A percentile compares a stretch with the other conserved stretches of the same genome.
Conservation (phyloP, 2,797 vertebrate genomes). For the Tiaroga cobitis region DNA sequence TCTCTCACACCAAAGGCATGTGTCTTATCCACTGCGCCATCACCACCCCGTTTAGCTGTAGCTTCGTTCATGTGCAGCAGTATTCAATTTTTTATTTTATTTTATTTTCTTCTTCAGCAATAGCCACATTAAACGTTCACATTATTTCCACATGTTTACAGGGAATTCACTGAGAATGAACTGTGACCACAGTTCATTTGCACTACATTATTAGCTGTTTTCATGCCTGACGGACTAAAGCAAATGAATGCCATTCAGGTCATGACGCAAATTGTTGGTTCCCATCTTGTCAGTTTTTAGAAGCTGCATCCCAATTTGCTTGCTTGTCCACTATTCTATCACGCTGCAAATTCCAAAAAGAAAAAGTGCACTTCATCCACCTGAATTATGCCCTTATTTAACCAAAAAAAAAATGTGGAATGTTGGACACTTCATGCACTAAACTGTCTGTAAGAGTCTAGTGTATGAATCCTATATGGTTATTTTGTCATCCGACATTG, state of each 20-base stretch:
- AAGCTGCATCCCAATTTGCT: not conserved
- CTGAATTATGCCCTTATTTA: not conserved
- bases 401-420: not conserved
- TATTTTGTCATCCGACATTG: not conserved
- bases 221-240: not conserved
- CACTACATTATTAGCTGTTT: not conserved
- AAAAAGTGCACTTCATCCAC: not conserved
- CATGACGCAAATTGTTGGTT: not conserved
- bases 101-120: not conserved
- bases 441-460: not conserved
- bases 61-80: not conserved
- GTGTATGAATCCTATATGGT: not conserved
- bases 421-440: not conserved
- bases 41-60: no score
- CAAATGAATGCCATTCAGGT: not conserved
- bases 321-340: not conserved
- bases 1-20: no score
- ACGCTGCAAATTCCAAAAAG: not conserved
- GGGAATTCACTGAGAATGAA: conserved; percentile 3
- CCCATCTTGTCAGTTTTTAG: not conserved
- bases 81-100: not conserved
- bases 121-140: no score
- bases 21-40: no score
- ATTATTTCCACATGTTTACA: not conserved
- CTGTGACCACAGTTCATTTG: not conserved